Base-by-base conservation (phyloP, 2,113 vertebrate species). In the Rhadina sibilatrix region DNA sequence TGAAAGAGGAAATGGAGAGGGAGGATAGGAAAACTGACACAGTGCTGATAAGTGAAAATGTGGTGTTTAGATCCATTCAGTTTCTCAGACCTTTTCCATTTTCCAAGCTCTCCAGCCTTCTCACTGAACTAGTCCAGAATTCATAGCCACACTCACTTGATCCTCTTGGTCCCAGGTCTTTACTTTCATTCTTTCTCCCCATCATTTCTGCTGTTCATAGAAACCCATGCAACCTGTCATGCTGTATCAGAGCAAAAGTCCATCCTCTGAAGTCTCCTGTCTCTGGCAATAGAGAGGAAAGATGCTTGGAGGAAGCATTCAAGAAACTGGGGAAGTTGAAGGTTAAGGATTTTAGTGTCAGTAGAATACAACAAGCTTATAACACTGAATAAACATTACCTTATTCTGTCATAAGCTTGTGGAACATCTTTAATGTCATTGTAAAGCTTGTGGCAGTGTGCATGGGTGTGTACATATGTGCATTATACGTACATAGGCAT, bases 211-310 rank as follows among this genome's bases (percentile, higher is more conserved):
- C 46, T 77, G 28, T 17, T 80, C 2, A 3, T 35, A 40, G 76
- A 87, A 83, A 18, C 27, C 9, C 3, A 2, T 1, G 1, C 15
- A 47, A 16, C 12, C 6, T 60, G 18, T 14, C 2, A 0, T 63
- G 9, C 16, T 60, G 5, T 52, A 4, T 77, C 40, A 81, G 50
- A 69, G 23, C 60, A 53, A 9, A 78, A 24, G 14, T 54, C 37
- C 4, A 22, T 74, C 25, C 31, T 69, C 4, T 77, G 40, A 60
- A 44, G 11, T 57, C 40, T 50, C 4, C 7, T 24, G 12, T 80
- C 71, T 90, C 18, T 89, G 16, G 19, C 20, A 47, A 3, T 9
- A 87, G 77, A 46, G 28, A 13, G 10, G 47, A 42, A 31, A 69
- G 23, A 14, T 64, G 25, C 12, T 63, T 85, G 61, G 47, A 54